Base-by-base conservation (phyloP, 2,888 invertebrate genomes). In the Pachliopta kotzebuea region DNA sequence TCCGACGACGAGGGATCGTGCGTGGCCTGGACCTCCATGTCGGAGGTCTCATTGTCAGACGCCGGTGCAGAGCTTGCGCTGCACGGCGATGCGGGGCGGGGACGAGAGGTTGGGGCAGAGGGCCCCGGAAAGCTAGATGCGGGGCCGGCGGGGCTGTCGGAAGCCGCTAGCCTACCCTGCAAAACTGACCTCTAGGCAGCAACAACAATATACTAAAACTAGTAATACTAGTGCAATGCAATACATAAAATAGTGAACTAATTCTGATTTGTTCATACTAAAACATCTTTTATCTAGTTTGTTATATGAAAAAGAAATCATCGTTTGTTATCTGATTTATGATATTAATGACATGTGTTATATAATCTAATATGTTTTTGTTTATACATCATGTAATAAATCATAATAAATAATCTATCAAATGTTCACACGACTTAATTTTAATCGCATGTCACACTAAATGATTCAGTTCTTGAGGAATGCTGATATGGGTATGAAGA, bases 381-480 rank as follows among this genome's bases (percentile, higher is more conserved):
- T 60, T 45, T 37, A 20, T 49, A 49, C 20, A 56, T 56, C 14
- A 21, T 29, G 62, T 50, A 56, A 50, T 56, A 62, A 61, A 56
- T 62, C 23, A 56, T 24, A 49, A 26, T 26, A 54, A 26, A 37
- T 20, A 45, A 60, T 18, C 26, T 54, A 60, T 42, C 20, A 37
- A 9, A 26, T 24, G 20, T 37, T 37, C 42, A 42, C 24, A 55
- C 31, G 56, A 18, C 18, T 21, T 56, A 29, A n/a, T 53, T 60
- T 57, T 21, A 62, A 52, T 62, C 20, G 21, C 42, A 62, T 26
- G 31, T 20, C 31, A 42, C 21, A 23, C 24, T 31, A 20, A 50
- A 52, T 57, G 56, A 57, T 62, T 53, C 37, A 50, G 23, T 56
- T 57, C 37, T 21, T 20, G 2, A 57, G 62, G 56, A 62, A 61